Evolutionary conservation across 2,797 vertebrate species (phyloP).

Genomic region (Pogoniulus pusillus): DNA sequence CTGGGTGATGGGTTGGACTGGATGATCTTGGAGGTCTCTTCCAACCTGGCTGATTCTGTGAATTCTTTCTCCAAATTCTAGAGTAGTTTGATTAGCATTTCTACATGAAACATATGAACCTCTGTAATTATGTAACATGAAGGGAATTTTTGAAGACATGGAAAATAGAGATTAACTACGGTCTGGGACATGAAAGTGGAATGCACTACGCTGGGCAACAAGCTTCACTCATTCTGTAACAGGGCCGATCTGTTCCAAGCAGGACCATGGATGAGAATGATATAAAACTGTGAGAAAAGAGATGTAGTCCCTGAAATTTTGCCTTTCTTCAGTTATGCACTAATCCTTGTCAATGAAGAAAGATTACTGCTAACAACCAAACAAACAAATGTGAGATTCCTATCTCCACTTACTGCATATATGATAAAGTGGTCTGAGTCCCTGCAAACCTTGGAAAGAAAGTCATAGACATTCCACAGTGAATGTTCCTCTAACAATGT

Average conservation of each 20-base stretch:
- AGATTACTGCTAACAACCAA: not conserved
- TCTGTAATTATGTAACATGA: not conserved
- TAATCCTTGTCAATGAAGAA: not conserved
- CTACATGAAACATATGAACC: not conserved
- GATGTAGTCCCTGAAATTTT: not conserved
- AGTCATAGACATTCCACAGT: not conserved
- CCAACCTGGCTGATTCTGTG: no score
- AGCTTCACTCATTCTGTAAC: not conserved
- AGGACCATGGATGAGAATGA: not conserved
- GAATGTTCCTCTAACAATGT: not conserved
- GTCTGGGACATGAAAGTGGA: not conserved
- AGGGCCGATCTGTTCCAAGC: not conserved
- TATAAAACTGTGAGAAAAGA: not conserved
- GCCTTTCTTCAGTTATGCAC: not conserved
- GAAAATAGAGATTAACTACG: not conserved
- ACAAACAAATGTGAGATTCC: not conserved
- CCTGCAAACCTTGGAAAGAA: not conserved
- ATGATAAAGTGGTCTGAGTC: not conserved
- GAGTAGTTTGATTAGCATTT: not conserved
- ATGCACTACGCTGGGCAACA: not conserved
- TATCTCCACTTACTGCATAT: not conserved
- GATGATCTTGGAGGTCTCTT: no score
- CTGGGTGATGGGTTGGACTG: no score
- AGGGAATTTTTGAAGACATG: not conserved
- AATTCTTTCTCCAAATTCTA: not conserved